These are phyloP conservation scores for Cryptoprocta ferox DNA, from an alignment of 2,797 vertebrate genomes.

Conservation along the genomic window DNA sequence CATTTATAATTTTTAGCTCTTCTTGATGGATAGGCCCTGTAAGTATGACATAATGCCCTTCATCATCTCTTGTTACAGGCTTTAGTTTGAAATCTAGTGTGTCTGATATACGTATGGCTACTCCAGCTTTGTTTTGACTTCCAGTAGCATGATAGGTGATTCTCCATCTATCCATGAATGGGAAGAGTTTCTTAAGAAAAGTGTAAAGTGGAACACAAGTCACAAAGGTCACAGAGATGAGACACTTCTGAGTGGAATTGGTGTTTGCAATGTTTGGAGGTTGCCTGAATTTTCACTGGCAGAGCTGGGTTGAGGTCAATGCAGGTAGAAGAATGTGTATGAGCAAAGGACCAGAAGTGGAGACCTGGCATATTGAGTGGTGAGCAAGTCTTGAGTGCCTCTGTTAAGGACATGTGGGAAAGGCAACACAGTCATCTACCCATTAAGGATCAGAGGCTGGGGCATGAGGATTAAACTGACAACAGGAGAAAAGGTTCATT, in stretches of 20 bases:
- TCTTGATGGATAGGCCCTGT: too few relatives aligned
- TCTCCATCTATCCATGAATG: background rate
- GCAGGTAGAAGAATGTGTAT: background rate
- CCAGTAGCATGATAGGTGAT: too few relatives aligned
- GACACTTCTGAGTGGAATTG: background rate
- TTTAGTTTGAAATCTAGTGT: too few relatives aligned
- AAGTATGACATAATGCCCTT: too few relatives aligned
- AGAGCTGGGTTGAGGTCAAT: background rate
- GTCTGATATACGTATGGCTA: too few relatives aligned
- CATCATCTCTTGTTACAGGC: too few relatives aligned
- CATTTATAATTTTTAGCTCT: too few relatives aligned
- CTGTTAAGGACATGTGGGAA: background rate
- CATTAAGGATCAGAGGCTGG: background rate
- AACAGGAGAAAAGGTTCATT: background rate
- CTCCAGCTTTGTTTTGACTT: too few relatives aligned
- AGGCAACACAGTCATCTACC: background rate
- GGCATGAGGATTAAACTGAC: background rate
- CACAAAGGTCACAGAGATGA: background rate
- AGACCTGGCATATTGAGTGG: background rate
- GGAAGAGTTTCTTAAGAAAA: background rate
- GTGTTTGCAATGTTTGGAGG: background rate
- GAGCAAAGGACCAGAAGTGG: background rate
- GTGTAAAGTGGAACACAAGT: background rate
- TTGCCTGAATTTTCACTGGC: background rate
- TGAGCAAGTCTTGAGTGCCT: background rate